Base-by-base conservation (phyloP, 2,797 vertebrate genomes). In the Gallinago stenura region DNA sequence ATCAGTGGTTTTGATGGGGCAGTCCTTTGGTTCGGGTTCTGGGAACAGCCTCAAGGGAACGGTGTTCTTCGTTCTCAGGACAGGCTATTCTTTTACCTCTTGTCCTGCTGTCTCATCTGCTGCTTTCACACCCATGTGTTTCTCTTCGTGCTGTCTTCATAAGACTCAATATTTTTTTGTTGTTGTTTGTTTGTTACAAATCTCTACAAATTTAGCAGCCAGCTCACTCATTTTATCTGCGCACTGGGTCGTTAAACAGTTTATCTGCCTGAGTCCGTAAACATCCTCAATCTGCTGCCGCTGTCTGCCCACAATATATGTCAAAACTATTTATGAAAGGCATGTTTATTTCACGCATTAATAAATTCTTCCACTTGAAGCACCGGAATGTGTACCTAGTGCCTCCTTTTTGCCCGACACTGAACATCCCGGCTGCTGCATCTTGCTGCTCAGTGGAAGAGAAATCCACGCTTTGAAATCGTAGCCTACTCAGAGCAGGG, bases 291-390 rank as follows among this genome's bases (percentile, higher is more conserved):
- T 84, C 61, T 93, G 28, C 69, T 83, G 65, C 77, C 0, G 2
- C 93, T 80, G 35, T 83, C 87, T 93, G 73, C 66, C 62, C 31
- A 45, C 41, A 71, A 31, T 72, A 31, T 68, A 37, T 57, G 39
- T 80, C 79, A 94, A 86, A 96, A 83, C 65, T 62, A 58, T 90
- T 93, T 86, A 41, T 75, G 69, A 88, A 95, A 93, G 73, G 10
- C 39, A 8, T 60, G 33, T 90, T 91, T 83, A 41, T 73, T 92
- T 95, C 92, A 54, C 64, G 60, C 24, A 37, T 82, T 85, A 95
- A 70, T 68, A 84, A 92, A 76, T 70, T 58, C 10, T 69, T 92
- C 66, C 70, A 57, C 46, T 83, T 5, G 12, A 91, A 87, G 35
- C 43, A 45, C 56, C 39, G 19, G 58, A 83, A 89, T 80, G 69